These are phyloP conservation scores for Holacanthella duospinosa DNA, from an alignment of 2,888 invertebrate species.

Conservation along the genomic window DNA sequence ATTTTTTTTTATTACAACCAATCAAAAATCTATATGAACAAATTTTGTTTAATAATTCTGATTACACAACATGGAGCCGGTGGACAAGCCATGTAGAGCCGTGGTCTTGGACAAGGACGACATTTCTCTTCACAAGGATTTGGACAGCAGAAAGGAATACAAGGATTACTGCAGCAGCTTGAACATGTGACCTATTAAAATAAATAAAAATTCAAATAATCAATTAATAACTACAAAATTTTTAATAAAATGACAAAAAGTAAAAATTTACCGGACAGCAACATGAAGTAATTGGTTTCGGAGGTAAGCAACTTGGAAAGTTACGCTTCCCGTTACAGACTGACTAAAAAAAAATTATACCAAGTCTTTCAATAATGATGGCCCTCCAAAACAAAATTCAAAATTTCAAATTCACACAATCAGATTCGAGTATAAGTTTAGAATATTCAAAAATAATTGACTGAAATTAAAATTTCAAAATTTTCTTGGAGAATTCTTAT, in stretches of 20 bases:
- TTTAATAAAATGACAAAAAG: background rate
- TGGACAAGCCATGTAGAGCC: background rate
- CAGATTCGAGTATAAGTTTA: too few relatives aligned
- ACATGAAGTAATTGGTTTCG: background rate
- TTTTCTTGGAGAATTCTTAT: too few relatives aligned
- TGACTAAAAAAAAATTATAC: background rate
- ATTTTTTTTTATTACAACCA: background rate
- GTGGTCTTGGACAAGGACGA: background rate
- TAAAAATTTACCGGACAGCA: background rate
- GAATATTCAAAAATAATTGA: too few relatives aligned
- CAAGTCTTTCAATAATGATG: too few relatives aligned
- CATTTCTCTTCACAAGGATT: background rate
- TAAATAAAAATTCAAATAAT: background rate
- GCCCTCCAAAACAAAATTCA: too few relatives aligned
- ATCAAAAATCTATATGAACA: too few relatives aligned
- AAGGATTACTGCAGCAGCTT: background rate
- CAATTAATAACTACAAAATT: background rate
- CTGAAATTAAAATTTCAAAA: too few relatives aligned
- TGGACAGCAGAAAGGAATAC: conserved; percentile 1
- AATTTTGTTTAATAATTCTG: background rate
- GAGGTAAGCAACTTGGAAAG: background rate
- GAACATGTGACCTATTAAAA: background rate
- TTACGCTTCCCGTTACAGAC: background rate
- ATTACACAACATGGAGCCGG: background rate
- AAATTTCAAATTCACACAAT: too few relatives aligned